Evolutionary conservation across 2,888 invertebrate genomes (phyloP).

Genomic region (Melikaiella ostensackeni): DNA sequence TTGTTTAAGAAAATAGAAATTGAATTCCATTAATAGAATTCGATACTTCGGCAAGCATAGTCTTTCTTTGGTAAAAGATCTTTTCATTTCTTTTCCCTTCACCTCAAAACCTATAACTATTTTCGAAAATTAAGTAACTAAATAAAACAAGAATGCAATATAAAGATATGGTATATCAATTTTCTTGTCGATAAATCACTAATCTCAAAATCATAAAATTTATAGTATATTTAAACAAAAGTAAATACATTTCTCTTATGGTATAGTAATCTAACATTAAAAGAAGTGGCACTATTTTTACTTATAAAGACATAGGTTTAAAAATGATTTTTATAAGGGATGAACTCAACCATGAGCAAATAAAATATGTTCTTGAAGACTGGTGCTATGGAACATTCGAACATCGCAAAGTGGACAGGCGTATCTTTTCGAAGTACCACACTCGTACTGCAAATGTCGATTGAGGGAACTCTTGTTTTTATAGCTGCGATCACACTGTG

Average conservation of each 20-base stretch:
- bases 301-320: neutral
- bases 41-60: neutral
- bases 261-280: neutral
- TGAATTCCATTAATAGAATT: no score
- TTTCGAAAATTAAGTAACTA: neutral
- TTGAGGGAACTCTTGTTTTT: slow-evolving; percentile 72
- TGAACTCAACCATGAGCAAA: slow-evolving; percentile 48
- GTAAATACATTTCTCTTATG: neutral
- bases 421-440: slow-evolving; percentile 62
- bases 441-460: slow-evolving; percentile 64
- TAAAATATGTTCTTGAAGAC: slow-evolving; percentile 59
- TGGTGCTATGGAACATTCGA: slow-evolving; percentile 54
- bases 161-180: neutral
- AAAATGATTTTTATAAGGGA: neutral
- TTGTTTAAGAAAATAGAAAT: no score
- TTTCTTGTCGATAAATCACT: neutral
- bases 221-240: neutral
- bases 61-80: neutral
- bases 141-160: neutral
- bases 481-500: slow-evolving; percentile 65
- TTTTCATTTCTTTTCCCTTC: neutral
- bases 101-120: neutral
- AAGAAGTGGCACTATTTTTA: neutral
- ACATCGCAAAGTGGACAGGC: slow-evolving; percentile 62
- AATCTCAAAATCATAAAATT: neutral